A percentile compares a stretch with the other conserved stretches of the same genome.
These are phyloP conservation scores for Oconnorella tubifera DNA, from an alignment of 2,888 invertebrate genomes.

Conservation along the genomic window DNA sequence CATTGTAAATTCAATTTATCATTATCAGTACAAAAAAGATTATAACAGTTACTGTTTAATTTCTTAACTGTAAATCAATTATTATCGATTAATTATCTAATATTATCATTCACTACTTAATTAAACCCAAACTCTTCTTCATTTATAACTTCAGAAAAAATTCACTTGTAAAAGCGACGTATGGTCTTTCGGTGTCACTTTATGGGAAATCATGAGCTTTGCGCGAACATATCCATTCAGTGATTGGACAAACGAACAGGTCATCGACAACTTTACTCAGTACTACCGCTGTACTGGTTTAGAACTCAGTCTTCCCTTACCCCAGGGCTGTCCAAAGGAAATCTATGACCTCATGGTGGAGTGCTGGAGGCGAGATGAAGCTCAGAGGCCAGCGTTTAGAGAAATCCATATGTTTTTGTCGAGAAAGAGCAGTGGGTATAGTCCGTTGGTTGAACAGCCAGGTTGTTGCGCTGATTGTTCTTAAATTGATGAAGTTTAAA, in stretches of 20 bases:
- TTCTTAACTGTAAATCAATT: too few species aligned
- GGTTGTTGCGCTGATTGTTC: neutral
- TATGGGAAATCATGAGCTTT: conserved; percentile 79
- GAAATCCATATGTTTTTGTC: conserved; percentile 6
- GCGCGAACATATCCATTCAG: conserved; percentile 75
- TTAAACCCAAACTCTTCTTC: too few species aligned
- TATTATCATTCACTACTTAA: too few species aligned
- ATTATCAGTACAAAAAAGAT: too few species aligned
- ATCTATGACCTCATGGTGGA: conserved; percentile 9
- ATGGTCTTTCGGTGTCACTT: conserved; percentile 82
- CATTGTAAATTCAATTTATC: too few species aligned
- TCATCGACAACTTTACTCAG: neutral
- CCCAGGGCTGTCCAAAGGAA: conserved; percentile 5
- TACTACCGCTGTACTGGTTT: neutral
- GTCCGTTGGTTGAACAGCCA: neutral
- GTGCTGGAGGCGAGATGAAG: conserved; percentile 5
- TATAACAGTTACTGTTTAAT: too few species aligned
- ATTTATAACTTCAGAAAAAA: conserved; percentile 72
- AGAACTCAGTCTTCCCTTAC: neutral
- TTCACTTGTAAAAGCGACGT: conserved; percentile 83
- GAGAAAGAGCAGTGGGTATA: neutral
- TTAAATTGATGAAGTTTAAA: too few species aligned
- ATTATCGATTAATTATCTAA: too few species aligned
- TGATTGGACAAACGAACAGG: conserved; percentile 66
- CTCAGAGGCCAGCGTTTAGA: neutral